phyloP scores from a whole-genome alignment of 2,113 vertebrate species.

The Xiphorhynchus elegans region DNA sequence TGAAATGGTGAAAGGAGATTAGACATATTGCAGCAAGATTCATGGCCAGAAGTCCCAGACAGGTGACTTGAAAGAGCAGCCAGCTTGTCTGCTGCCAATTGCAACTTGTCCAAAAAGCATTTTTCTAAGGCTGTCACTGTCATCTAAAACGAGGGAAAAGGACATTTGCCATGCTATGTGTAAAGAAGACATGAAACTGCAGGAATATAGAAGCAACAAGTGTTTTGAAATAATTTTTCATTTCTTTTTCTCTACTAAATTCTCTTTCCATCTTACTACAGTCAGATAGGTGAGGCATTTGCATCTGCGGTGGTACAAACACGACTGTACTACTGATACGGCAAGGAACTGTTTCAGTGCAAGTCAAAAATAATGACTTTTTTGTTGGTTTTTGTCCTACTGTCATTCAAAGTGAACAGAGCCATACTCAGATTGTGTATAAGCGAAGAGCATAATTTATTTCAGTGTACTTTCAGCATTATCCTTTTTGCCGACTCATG shows the following conservation, averaged over 20 bases:
- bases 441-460: not conserved
- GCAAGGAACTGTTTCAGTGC: not conserved
- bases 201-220: not conserved
- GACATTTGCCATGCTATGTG: not conserved
- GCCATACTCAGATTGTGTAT: not conserved
- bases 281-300: not conserved
- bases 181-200: not conserved
- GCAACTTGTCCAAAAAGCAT: not conserved
- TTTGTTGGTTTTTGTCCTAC: not conserved
- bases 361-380: not conserved
- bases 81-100: not conserved
- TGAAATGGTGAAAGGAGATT: not conserved
- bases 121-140: not conserved
- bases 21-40: not conserved
- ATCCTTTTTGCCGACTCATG: not conserved
- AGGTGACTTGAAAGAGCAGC: not conserved
- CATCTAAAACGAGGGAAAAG: not conserved
- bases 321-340: not conserved
- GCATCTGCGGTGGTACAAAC: not conserved
- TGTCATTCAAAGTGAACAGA: not conserved
- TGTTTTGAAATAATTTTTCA: not conserved
- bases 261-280: not conserved
- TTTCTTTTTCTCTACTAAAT: not conserved
- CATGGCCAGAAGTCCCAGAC: not conserved
- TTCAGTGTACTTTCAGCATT: not conserved